Conservation (phyloP, 2,113 vertebrate species). For the Cinclus cinclus region DNA sequence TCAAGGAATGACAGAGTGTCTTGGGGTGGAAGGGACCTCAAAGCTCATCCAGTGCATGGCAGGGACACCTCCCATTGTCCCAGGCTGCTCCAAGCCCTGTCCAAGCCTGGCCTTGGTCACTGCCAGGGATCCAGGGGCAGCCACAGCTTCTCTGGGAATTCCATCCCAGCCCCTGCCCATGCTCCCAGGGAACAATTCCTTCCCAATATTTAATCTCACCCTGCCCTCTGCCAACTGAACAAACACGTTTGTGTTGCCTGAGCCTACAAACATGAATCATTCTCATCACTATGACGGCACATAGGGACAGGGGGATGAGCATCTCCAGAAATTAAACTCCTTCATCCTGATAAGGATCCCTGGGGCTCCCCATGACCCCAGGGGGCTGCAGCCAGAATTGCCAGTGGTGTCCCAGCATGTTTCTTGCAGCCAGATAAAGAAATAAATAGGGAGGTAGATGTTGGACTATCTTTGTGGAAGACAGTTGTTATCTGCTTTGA, state of each 20-base stretch:
- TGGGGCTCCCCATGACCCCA: accelerated
- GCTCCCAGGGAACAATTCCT: accelerated
- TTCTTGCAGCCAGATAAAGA: too few species aligned
- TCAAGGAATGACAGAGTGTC: neutral
- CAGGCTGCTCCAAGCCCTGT: neutral
- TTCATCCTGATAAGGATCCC: accelerated
- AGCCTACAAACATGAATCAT: neutral
- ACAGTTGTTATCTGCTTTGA: neutral
- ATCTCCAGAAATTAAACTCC: neutral
- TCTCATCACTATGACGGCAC: accelerated
- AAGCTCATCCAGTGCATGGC: accelerated
- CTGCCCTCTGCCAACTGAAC: neutral
- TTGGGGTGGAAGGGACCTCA: neutral
- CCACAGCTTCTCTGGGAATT: neutral
- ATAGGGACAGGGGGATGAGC: neutral
- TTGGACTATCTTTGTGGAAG: neutral
- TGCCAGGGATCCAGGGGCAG: neutral
- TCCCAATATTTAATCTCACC: neutral
- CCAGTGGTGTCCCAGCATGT: accelerated
- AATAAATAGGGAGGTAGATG: neutral
- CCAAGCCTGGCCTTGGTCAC: neutral
- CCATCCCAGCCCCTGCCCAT: too few species aligned
- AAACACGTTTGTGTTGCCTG: neutral
- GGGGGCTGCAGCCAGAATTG: neutral
- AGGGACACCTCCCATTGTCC: neutral